These are phyloP conservation scores for Rhipidura dahli DNA, from an alignment of 2,113 vertebrate species.

Conservation along the genomic window DNA sequence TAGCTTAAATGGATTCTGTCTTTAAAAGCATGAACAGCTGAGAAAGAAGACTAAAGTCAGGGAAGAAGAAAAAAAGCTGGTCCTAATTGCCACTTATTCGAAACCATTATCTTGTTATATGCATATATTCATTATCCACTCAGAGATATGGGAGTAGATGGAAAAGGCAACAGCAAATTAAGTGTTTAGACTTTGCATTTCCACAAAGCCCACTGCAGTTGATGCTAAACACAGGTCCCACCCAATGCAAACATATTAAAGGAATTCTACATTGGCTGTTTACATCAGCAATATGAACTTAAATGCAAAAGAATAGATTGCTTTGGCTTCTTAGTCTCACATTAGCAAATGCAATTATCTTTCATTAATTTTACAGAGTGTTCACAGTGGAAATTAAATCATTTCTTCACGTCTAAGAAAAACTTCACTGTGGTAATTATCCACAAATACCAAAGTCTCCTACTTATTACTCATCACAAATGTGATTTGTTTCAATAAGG, in stretches of 20 bases:
- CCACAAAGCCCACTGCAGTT: neutral
- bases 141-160: neutral
- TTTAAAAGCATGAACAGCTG: conserved; percentile 49
- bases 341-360: conserved; percentile 56
- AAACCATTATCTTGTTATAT: neutral
- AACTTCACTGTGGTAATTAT: conserved; percentile 57
- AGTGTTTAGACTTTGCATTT: conserved; percentile 3
- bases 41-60: conserved; percentile 14
- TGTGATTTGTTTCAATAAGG: conserved; percentile 47
- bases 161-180: neutral
- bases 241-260: neutral
- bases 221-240: neutral
- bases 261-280: neutral
- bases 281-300: conserved; percentile 14
- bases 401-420: conserved; percentile 53
- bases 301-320: neutral
- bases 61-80: neutral
- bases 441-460: conserved; percentile 58
- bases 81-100: conserved; percentile 36
- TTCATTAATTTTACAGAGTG: conserved; percentile 60
- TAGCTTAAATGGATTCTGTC: conserved; percentile 39
- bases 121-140: neutral
- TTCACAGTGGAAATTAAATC: conserved; percentile 62
- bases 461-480: conserved; percentile 50
- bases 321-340: conserved; percentile 27